A percentile compares a stretch with the other conserved stretches of the same genome.
Evolutionary conservation across 2,113 vertebrate species (phyloP).

Genomic region (Takifugu bimaculatus): DNA sequence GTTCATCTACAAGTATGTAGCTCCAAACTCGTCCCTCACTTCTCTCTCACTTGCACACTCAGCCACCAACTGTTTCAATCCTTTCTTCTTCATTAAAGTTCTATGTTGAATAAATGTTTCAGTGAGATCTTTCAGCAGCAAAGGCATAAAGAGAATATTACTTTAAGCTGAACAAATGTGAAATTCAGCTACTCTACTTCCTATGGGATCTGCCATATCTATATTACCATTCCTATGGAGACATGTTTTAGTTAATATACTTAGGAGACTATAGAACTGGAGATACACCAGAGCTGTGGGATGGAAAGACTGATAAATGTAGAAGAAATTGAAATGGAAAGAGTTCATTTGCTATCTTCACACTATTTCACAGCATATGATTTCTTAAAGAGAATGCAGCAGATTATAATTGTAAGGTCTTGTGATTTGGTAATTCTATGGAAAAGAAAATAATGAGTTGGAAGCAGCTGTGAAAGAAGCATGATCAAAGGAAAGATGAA

Average conservation of each 20-base stretch:
- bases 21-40: slow-evolving; percentile 14
- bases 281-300: background rate
- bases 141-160: slow-evolving; percentile 14
- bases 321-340: background rate
- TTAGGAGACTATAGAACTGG: background rate
- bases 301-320: background rate
- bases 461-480: too few species aligned
- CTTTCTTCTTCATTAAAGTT: slow-evolving; percentile 49
- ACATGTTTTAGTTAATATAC: too few species aligned
- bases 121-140: slow-evolving; percentile 20
- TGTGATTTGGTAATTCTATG: too few species aligned
- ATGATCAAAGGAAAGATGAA: too few species aligned
- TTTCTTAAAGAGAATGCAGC: too few species aligned
- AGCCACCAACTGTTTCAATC: slow-evolving; percentile 7
- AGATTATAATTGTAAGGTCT: too few species aligned
- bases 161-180: slow-evolving; percentile 27
- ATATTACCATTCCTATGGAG: background rate
- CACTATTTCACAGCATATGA: too few species aligned
- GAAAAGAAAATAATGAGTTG: too few species aligned
- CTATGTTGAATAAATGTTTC: slow-evolving; percentile 62
- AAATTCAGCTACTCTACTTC: slow-evolving; percentile 12
- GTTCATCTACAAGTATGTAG: slow-evolving; percentile 30
- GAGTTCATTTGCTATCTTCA: too few species aligned
- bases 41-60: slow-evolving; percentile 19
- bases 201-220: slow-evolving; percentile 5